Evolutionary conservation across 2,888 invertebrate species (phyloP), one percentile per base, ranked within the genome.

Genomic region (Aethes cnicana): DNA sequence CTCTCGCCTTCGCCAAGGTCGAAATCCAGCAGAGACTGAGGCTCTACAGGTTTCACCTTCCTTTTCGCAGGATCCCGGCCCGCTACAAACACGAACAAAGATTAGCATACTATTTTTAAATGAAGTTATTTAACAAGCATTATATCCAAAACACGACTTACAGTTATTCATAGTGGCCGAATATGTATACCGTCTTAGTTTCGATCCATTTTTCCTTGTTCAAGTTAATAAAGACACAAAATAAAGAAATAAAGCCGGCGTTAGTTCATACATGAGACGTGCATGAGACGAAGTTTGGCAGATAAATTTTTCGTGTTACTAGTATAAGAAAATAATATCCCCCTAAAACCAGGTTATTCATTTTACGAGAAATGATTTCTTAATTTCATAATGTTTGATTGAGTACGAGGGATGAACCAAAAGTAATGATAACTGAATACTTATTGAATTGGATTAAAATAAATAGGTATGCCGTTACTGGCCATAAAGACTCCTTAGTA

Each of bases 1-100:
- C 97, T 97, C 77, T 96, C 96, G 25, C 95, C 97, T 79, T 96
- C 96, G 26, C 94, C 96, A 54, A 96, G 90, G 85, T 96, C 96
- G 66, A 96, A 95, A 77, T 96, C 95, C 42, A 96, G 82, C 49
- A 96, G 84, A 4, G 95, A 93, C 58, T 95, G 94, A 5, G 93
- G 92, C 71, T 92, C 94, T 53, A 93, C 95, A 55, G 94, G 96
- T 77, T 95, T 97, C 23, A 96, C 95, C 73, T 93, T 91, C 49
- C 96, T 89, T 77, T 96, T 97, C 59, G 94, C 94, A 6, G 94
- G 95, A 76, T 95, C 95, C 70, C 96, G 77, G 25, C 73, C 77
- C 56, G 74, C 88, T 86, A 63, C n/a, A 67, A 68, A 28, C 50
- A 37, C 30, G 28, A 44, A 11, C 21, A 28, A 26, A 11, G 12